Evolutionary conservation across 2,888 invertebrate species (phyloP).

Genomic region (Meganola albula): DNA sequence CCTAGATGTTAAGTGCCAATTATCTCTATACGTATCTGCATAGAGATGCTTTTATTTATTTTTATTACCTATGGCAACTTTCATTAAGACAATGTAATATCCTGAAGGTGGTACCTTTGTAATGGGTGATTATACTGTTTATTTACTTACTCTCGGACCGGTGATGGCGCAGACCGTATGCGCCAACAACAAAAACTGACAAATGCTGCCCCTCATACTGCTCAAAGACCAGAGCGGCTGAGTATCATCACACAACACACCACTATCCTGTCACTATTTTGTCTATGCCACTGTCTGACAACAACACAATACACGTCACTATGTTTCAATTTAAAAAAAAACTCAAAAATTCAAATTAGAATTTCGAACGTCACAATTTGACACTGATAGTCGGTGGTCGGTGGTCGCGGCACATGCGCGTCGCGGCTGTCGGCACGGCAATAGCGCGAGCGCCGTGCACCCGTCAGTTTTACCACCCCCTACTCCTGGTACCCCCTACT

Average conservation of each 20-base stretch:
- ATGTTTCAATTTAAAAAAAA: conserved; percentile 25
- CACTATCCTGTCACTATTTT: conserved; percentile 44
- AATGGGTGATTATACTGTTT: no score
- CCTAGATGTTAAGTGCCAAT: no score
- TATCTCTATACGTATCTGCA: no score
- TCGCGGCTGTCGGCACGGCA: conserved; percentile 52
- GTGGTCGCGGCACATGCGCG: conserved; percentile 44
- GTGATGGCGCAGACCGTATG: conserved; percentile 70
- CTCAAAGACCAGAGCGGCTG: conserved; percentile 61
- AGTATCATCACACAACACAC: conserved; percentile 71
- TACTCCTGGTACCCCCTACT: conserved; percentile 63
- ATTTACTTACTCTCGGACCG: conserved; percentile 66
- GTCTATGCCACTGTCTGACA: conserved; percentile 31
- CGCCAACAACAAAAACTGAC: conserved; percentile 64
- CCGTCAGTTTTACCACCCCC: conserved; percentile 71
- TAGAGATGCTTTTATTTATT: no score
- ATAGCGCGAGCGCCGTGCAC: conserved; percentile 54
- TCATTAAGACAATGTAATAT: no score
- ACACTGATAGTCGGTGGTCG: conserved; percentile 34
- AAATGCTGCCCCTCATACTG: conserved; percentile 68
- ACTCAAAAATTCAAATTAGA: conserved; percentile 9
- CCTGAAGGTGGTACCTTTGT: no score
- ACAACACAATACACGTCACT: conserved; percentile 42
- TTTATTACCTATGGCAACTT: no score
- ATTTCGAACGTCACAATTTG: conserved; percentile 29